Evolutionary conservation across 2,113 vertebrate species (phyloP), one percentile per base, ranked within the genome.

Genomic region (Anoura caudifer): DNA sequence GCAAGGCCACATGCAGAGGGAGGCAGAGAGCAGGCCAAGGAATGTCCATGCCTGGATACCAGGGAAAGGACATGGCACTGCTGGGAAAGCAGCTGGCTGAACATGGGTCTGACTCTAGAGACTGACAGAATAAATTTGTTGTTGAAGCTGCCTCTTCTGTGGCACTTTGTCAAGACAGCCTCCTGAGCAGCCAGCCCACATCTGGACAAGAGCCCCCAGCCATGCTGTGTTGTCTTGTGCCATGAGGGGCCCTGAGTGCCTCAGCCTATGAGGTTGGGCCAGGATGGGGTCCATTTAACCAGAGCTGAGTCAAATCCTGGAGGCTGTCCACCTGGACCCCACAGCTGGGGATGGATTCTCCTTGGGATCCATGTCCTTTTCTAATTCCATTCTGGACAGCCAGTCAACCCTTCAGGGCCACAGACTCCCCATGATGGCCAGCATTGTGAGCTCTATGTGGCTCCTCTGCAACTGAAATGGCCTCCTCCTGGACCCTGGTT

Each of bases 181-280:
- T 26, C 22, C 43, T 14, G 6, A 77, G 43, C 10, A 2, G 7
- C 38, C 59, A n/a, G 31, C 15, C 52, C 33, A 3, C 0, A 3
- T 14, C 22, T 1, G 10, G 0, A 1, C 33, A 9, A 59, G 38
- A 26, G 7, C 4, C 31, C 81, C 16, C 83, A 41, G 13, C 15
- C 1, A 6, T 0, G 2, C 69, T 17, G 20, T 13, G n/a, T 10
- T 2, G 5, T 4, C 38, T 43, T 22, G 52, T 0, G 0, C 38
- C 28, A 10, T 1, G 0, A 59, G 38, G 28, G 13, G 7, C 36
- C 63, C 31, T n/a, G 33, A 69, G 28, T 76, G 28, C 20, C 17
- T 13, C n/a, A 4, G n/a, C 17, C 75, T 11, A 6, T 3, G 0
- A 59, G 7, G 2, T 14, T 54, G 61, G 61, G n/a, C n/a, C 2